Conservation (phyloP, 1,140 invertebrate species). For the Eulimnadia texana region DNA sequence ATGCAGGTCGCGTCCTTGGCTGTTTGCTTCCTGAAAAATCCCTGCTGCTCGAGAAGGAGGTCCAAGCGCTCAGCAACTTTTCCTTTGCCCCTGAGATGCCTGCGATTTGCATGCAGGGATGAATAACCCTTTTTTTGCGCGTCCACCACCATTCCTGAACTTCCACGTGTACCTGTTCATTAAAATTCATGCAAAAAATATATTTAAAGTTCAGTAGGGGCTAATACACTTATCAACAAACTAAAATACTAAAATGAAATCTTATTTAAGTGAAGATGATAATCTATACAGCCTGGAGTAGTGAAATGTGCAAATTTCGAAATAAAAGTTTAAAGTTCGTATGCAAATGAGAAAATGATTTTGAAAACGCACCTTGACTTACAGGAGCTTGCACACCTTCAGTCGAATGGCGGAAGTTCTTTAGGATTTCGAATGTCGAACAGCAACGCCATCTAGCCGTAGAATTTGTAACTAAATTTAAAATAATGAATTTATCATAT, state of each 20-base stretch:
- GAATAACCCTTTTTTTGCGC: neutral
- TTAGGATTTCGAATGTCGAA: too few species aligned
- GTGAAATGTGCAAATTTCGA: too few species aligned
- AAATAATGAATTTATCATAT: too few species aligned
- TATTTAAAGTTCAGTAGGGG: too few species aligned
- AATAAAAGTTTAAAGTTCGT: too few species aligned
- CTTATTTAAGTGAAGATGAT: neutral
- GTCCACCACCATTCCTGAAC: neutral
- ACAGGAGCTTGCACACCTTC: too few species aligned
- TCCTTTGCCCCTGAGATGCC: constrained; percentile 18
- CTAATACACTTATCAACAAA: too few species aligned
- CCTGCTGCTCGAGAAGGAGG: constrained; percentile 56
- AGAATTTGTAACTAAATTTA: neutral
- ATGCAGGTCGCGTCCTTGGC: constrained; percentile 68
- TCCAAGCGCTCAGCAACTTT: constrained; percentile 41
- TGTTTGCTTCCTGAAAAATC: constrained; percentile 64
- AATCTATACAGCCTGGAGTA: too few species aligned
- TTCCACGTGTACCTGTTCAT: neutral
- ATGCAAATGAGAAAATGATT: too few species aligned
- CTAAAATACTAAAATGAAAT: neutral
- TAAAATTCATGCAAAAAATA: too few species aligned
- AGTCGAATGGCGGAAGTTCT: too few species aligned
- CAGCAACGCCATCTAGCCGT: neutral
- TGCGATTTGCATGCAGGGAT: neutral
- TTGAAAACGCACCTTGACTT: too few species aligned